Conservation (phyloP, 2,113 vertebrate species). For the Caracal caracal region DNA sequence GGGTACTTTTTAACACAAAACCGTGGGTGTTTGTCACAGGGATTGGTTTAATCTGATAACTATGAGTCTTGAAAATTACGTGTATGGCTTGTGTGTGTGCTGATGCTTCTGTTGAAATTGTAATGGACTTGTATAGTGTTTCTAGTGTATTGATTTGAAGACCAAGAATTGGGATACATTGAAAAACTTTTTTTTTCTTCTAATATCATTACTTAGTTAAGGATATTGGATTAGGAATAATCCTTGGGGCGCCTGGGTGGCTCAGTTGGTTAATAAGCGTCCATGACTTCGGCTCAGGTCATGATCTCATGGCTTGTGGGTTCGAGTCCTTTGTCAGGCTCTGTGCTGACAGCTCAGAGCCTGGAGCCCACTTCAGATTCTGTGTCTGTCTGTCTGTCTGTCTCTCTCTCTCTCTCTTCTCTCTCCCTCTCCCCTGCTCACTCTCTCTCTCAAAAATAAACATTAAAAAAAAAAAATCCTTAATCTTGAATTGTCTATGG, state of each 20-base stretch:
- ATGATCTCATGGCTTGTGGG: too few species aligned
- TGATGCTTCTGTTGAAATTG: background rate
- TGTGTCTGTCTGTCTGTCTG: too few species aligned
- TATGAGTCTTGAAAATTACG: background rate
- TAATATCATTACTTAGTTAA: background rate
- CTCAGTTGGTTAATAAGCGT: too few species aligned
- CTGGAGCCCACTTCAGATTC: too few species aligned
- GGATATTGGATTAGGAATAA: background rate
- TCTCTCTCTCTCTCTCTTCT: too few species aligned
- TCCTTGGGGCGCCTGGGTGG: too few species aligned
- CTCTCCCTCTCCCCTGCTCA: too few species aligned
- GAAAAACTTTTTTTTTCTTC: background rate
- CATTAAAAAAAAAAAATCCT: background rate
- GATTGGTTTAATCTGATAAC: background rate
- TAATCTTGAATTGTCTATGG: background rate
- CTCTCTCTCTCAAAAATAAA: too few species aligned
- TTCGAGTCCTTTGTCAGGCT: too few species aligned
- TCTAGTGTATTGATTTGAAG: background rate
- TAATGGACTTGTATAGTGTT: background rate
- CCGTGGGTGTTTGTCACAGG: background rate
- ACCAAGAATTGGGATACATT: background rate
- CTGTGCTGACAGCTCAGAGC: too few species aligned
- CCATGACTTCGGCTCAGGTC: too few species aligned
- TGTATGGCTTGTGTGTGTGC: too few species aligned
- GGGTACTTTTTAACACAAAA: background rate